A percentile compares a stretch with the other conserved stretches of the same genome.
Evolutionary conservation across 2,888 invertebrate genomes (phyloP).

Genomic region (Stenolophus ochropezus): DNA sequence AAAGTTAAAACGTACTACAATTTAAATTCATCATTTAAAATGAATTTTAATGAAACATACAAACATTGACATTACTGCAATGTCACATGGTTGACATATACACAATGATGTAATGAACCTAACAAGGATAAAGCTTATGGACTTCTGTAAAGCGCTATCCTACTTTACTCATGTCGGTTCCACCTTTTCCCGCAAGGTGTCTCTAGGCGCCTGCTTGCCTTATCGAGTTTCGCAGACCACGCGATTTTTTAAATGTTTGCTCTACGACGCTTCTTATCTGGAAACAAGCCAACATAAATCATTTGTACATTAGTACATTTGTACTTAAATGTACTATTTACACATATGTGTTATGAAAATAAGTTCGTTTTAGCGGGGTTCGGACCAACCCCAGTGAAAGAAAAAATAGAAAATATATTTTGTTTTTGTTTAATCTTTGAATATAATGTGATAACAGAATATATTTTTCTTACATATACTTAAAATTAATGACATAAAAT

Average conservation of each 20-base stretch:
- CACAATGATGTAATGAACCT: slow-evolving; percentile 4
- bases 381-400: no score
- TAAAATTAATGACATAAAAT: no score
- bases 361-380: no score
- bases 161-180: neutral
- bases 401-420: no score
- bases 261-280: neutral
- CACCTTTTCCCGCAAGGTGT: neutral
- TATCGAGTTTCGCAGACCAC: neutral
- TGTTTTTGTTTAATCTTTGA: no score
- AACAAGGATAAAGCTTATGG: slow-evolving; percentile 1
- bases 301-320: no score
- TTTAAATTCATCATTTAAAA: slow-evolving; percentile 50
- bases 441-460: no score
- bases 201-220: neutral
- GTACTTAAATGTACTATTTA: no score
- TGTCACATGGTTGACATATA: slow-evolving; percentile 33
- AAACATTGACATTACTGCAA: slow-evolving; percentile 45
- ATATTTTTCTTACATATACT: no score
- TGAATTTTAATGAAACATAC: slow-evolving; percentile 52
- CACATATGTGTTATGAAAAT: no score
- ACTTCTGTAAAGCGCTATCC: neutral
- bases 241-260: neutral
- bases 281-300: neutral
- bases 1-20: slow-evolving; percentile 42